Conservation (phyloP, 2,113 vertebrate species). For the Rafetus swinhoei region DNA sequence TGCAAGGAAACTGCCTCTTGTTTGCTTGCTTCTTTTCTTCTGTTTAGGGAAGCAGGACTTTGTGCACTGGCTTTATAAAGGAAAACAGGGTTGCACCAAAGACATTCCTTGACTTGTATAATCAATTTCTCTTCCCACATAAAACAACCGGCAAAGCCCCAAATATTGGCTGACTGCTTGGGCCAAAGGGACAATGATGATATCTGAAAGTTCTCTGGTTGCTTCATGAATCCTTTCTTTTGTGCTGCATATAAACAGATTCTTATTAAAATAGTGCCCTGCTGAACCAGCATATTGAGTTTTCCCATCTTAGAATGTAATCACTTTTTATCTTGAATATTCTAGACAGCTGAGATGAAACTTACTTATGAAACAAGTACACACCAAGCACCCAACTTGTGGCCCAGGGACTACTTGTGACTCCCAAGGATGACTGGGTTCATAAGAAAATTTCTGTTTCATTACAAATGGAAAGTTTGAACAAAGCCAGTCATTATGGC, state of each 20-base stretch:
- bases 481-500: not conserved
- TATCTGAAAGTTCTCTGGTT: not conserved
- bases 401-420: not conserved
- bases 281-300: not conserved
- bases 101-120: not conserved
- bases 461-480: not conserved
- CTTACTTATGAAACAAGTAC: not conserved
- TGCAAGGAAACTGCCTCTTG: not conserved
- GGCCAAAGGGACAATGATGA: not conserved
- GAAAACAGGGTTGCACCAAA: not conserved
- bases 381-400: not conserved
- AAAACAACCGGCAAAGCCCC: not conserved
- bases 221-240: not conserved
- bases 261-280: not conserved
- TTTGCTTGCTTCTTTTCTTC: not conserved
- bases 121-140: not conserved
- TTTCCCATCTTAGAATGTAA: not conserved
- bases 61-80: not conserved
- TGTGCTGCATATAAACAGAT: not conserved
- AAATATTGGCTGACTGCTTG: not conserved
- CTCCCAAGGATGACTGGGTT: not conserved
- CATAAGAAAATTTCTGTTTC: not conserved
- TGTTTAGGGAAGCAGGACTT: not conserved
- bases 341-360: not conserved
- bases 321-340: not conserved